These are phyloP conservation scores for Ambastaia sidthimunki DNA, from an alignment of 2,797 vertebrate genomes.

Conservation along the genomic window DNA sequence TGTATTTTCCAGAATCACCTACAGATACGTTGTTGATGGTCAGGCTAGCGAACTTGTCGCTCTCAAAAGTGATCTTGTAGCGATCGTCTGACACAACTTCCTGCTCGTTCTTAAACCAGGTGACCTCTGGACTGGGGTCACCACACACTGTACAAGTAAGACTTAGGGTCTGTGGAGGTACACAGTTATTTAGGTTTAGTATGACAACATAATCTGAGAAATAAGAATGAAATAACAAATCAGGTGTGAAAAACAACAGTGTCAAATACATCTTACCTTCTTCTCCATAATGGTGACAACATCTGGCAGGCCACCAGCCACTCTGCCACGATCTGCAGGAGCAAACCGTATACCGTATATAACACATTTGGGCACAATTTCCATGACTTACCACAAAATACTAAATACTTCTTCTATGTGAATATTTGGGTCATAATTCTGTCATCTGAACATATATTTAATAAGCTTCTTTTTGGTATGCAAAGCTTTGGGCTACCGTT, in stretches of 20 bases:
- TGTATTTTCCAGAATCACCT: slow-evolving; percentile 96
- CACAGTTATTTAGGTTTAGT: not conserved
- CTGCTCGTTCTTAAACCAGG: slow-evolving; percentile 97
- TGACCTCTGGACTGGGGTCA: slow-evolving; percentile 90
- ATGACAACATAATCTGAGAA: not conserved
- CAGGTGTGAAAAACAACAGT: too few species aligned
- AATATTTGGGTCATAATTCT: not conserved
- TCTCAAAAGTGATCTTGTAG: slow-evolving; percentile 83
- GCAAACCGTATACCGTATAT: slow-evolving; percentile 21
- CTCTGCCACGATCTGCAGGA: slow-evolving; percentile 91
- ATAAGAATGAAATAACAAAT: not conserved
- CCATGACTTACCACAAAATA: not conserved
- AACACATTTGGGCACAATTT: not conserved
- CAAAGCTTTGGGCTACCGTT: not conserved
- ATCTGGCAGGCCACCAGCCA: slow-evolving; percentile 92
- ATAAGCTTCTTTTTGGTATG: not conserved
- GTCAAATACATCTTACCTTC: slow-evolving; percentile 81
- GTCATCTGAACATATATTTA: not conserved
- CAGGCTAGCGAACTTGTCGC: slow-evolving; percentile 88
- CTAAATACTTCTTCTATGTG: slow-evolving; percentile 5
- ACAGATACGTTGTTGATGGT: slow-evolving; percentile 88
- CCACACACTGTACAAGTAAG: slow-evolving; percentile 97
- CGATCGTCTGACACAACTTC: slow-evolving; percentile 83
- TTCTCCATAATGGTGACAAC: slow-evolving; percentile 98
- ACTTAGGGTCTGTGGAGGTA: slow-evolving; percentile 84